Percentiles rank a stretch among this genome's conserved stretches.
phyloP scores from a whole-genome alignment of 2,888 invertebrate species.

The Hydrotaea cyrtoneurina region DNA sequence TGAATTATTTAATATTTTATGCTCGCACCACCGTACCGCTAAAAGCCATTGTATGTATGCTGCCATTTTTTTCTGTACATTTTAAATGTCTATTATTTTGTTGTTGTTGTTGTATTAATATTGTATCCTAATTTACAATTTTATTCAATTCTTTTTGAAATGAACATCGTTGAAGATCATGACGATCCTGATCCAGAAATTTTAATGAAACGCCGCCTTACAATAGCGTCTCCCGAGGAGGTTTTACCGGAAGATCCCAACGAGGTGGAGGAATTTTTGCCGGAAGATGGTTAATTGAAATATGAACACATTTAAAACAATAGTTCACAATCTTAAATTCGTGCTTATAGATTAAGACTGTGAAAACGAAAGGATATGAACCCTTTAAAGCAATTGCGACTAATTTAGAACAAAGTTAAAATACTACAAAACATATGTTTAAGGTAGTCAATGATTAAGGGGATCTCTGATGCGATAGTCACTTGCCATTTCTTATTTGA shows the following conservation, averaged over 20 bases:
- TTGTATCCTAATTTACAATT: constrained; percentile 53
- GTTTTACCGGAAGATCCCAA: constrained; percentile 72
- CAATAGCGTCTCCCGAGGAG: constrained; percentile 78
- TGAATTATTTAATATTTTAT: constrained; percentile 70
- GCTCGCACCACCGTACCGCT: constrained; percentile 63
- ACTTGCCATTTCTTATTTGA: too few species aligned
- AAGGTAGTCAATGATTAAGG: too few species aligned
- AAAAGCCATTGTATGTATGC: constrained; percentile 70
- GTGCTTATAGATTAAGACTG: neutral
- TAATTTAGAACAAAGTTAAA: too few species aligned
- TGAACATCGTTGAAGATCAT: constrained; percentile 44
- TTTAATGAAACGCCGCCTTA: constrained; percentile 77
- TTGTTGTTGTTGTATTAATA: constrained; percentile 40
- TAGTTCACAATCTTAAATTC: neutral
- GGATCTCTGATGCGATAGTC: too few species aligned
- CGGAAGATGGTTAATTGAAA: constrained; percentile 75
- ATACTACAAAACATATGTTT: too few species aligned
- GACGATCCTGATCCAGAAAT: constrained; percentile 66
- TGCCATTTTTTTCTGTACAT: constrained; percentile 61
- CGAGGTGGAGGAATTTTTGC: constrained; percentile 73
- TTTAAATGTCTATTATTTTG: constrained; percentile 44
- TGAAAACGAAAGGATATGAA: neutral
- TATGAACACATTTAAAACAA: neutral
- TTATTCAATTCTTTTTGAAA: constrained; percentile 28
- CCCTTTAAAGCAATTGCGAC: neutral